Evolutionary conservation across 2,888 invertebrate species (phyloP).

Genomic region (Noctua janthe): DNA sequence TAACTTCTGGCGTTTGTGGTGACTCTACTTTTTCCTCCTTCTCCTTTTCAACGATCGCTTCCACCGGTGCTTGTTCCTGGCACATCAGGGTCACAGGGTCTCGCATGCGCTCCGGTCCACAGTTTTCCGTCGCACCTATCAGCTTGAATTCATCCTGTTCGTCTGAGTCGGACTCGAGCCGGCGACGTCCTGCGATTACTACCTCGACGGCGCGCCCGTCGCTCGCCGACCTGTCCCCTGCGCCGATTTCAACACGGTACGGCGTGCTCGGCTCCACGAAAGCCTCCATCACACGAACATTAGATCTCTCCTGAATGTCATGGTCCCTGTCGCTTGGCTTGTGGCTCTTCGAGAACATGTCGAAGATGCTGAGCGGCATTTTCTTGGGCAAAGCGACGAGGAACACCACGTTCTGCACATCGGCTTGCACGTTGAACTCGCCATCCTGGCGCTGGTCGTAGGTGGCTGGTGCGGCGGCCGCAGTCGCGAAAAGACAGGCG

Average conservation of each 20-base stretch:
- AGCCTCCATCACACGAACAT: conserved; percentile 85
- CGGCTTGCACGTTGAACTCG: conserved; percentile 93
- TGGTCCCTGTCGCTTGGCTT: conserved; percentile 69
- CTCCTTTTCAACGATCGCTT: conserved; percentile 34
- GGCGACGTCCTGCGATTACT: conserved; percentile 81
- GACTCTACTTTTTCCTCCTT: conserved; percentile 48
- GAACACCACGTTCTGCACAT: conserved; percentile 93
- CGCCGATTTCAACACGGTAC: conserved; percentile 92
- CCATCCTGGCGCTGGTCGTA: conserved; percentile 95
- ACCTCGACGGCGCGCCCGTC: conserved; percentile 82
- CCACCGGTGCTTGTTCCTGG: conserved; percentile 63
- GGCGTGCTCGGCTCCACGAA: conserved; percentile 93
- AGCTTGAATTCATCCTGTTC: conserved; percentile 88
- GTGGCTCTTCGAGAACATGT: conserved; percentile 68
- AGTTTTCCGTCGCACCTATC: conserved; percentile 93
- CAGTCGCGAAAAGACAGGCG: conserved; percentile 75
- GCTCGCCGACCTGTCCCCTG: conserved; percentile 72
- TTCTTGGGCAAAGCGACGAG: conserved; percentile 91
- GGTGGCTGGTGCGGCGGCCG: conserved; percentile 69
- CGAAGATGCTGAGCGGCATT: conserved; percentile 67
- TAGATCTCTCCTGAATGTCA: conserved; percentile 82
- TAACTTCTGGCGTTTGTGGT: conserved; percentile 74
- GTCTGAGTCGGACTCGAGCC: conserved; percentile 73
- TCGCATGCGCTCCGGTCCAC: conserved; percentile 93
- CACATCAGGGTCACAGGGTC: conserved; percentile 92